Evolutionary conservation across 2,888 invertebrate species (phyloP).

Genomic region (Carcina quercana): DNA sequence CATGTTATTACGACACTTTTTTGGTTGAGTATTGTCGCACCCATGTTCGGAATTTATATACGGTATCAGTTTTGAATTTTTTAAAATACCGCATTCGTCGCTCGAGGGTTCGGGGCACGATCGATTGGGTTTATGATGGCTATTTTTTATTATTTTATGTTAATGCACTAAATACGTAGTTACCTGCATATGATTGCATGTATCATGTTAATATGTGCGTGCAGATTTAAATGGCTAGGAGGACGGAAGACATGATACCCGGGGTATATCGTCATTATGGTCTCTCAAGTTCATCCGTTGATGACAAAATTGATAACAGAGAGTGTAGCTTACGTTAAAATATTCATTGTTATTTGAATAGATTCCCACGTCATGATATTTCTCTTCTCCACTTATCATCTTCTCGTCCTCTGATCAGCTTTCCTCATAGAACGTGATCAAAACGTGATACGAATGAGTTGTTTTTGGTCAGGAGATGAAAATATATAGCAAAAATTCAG

Average conservation of each 20-base stretch:
- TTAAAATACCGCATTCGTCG: conserved; percentile 47
- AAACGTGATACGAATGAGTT: too few relatives aligned
- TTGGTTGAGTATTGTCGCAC: conserved; percentile 40
- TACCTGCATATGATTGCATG: conserved; percentile 32
- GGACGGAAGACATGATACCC: too few relatives aligned
- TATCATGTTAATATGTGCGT: conserved; percentile 20
- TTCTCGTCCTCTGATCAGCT: too few relatives aligned
- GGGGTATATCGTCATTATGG: conserved; percentile 6
- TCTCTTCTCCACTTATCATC: too few relatives aligned
- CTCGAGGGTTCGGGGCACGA: conserved; percentile 53
- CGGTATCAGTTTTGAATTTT: conserved; percentile 40
- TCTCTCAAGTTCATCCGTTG: too few relatives aligned
- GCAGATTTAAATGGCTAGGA: conserved; percentile 10
- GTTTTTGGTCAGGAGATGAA: too few relatives aligned
- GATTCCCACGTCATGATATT: too few relatives aligned
- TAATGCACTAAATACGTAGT: conserved; percentile 54
- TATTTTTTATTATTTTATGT: conserved; percentile 63
- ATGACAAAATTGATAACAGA: too few relatives aligned
- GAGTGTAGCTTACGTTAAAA: too few relatives aligned
- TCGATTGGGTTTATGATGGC: conserved; percentile 57
- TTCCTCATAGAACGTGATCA: too few relatives aligned
- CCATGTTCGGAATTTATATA: conserved; percentile 55
- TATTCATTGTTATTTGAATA: too few relatives aligned
- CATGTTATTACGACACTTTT: conserved; percentile 51
- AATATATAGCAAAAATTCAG: too few relatives aligned